Evolutionary conservation across 2,797 vertebrate genomes (phyloP), one percentile per base, ranked within the genome.

Genomic region (Miichthys miiuy): DNA sequence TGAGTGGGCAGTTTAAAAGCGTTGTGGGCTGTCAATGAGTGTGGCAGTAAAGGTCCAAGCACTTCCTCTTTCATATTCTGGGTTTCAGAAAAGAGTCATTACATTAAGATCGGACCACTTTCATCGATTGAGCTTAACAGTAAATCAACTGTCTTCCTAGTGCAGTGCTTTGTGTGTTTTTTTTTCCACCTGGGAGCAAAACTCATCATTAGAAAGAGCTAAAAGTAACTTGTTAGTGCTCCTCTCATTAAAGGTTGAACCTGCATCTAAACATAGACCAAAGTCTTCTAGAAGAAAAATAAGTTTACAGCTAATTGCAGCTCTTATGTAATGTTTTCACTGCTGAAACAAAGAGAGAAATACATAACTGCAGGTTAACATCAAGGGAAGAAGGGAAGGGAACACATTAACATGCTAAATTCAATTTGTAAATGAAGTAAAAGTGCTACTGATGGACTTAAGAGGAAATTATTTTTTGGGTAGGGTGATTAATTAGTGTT

Each of bases 401-500:
- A 38, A 38, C 34, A 38, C 8, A 9, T 9, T 38, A 9, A 38
- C 34, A 38, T 8, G 8, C 34, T 38, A 38, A 44, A 80, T 72
- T 48, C 47, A 71, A 83, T 46, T 2, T 9, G 41, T 58, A 74
- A 70, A 77, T 82, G 50, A 55, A 66, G 4, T 27, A 23, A 30
- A 69, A 60, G 57, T 38, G 30, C 51, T 55, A 67, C 72, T 64
- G 58, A 52, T 54, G 13, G 46, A 62, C 55, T 76, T 13, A 54
- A 55, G 51, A 67, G 52, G 8, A 50, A 83, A 72, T 67, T 0
- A 69, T 77, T 67, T 58, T 70, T 72, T 51, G 41, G 12, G 3
- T 3, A n/a, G 76, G 67, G 52, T 71, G 72, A 84, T 84, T 70
- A 83, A 80, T 80, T 80, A 46, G 69, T 51, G 78, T 77, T 84